Base-by-base conservation (phyloP, 1,140 invertebrate species). In the Ceratina calcarata region DNA sequence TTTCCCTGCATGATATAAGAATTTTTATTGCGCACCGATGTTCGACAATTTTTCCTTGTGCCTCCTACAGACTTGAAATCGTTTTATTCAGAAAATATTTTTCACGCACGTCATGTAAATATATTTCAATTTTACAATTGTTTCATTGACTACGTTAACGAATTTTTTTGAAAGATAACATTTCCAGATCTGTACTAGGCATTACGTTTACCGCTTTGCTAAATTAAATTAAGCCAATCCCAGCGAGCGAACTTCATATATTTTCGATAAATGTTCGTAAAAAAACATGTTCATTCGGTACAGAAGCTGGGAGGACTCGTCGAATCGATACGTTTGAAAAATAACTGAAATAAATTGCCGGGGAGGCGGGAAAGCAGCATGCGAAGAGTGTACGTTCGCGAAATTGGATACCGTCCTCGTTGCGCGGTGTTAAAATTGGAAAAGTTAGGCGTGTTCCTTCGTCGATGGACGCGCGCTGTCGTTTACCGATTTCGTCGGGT, bases 1-100 rank as follows among this genome's bases (percentile, higher is more conserved):
- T 79, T 65, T 73, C 61, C 49, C 58, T 79, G 77, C 77, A 79
- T 79, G 75, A 58, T 58, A 78, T 71, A 70, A 49, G 24, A 32
- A 70, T 15, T 22, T 69, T 71, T 58, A 79, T 66, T 55, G 37
- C 32, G 60, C 53, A 79, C 45, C 75, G 32, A 37, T 15, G 20
- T 55, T 64, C 58, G 68, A 53, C 10, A 68, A 55, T 55, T 71
- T n/a, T 71, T 12, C 20, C 62, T 64, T 67, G 58, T 66, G 51
- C 53, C 32, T 37, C 32, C 2, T 37, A 37, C 32, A 37, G 32
- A 6, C 32, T 37, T 6, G 32, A 37, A 37, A 37, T 37, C 2
- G 6, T 37, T 37, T 37, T 2, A 37, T 37, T 37, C 32, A 37
- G 32, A 6, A 37, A 37, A 37, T 37, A 37, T 37, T 37, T 37